Base-by-base conservation (phyloP, 2,797 vertebrate genomes). In the Helarctos malayanus region DNA sequence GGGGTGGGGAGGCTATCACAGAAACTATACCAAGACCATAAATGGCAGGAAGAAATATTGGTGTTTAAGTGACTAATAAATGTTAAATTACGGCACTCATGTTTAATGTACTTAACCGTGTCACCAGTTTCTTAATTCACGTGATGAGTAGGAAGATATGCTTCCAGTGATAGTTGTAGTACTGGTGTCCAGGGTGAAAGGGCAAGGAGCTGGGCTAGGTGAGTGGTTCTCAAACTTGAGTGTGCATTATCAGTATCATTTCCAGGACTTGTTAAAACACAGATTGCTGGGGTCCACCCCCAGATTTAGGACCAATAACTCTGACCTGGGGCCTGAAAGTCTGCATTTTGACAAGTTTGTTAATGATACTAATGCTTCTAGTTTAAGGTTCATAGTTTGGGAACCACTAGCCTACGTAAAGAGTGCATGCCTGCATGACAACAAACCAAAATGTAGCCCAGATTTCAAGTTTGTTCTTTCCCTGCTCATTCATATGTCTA, bases 1-100 rank as follows among this genome's bases (percentile, higher is more conserved):
- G 29, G 47, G 41, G 41, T 41, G 41, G 41, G 41, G 41, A 41
- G 8, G 14, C 29, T 78, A 2, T 32, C 61, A 35, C 16, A n/a
- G 27, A 73, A 89, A 73, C 27, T 81, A 65, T 45, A 54, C 25
- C 21, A 83, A 38, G 16, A 85, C 19, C 27, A 27, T 79, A 95
- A 61, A 57, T 57, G n/a, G 29, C 27, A 2, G 68, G 38, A 73
- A 49, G 12, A 76, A 83, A 49, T 81, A 68, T n/a, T 68, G 8
- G 12, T 71, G 8, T 83, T 93, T 63, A 94, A 78, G 29, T 93
- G 41, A 79, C 83, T 32, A 82, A 35, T n/a, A 63, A 87, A 61
- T 73, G 15, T 82, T 69, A 73, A 79, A 45, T 57, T 52, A 45
- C 4, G 18, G 47, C 16, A 38, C 12, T 65, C 27, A 29, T 71